Conservation (phyloP, 1,140 invertebrate species). For the Panulirus ornatus region DNA sequence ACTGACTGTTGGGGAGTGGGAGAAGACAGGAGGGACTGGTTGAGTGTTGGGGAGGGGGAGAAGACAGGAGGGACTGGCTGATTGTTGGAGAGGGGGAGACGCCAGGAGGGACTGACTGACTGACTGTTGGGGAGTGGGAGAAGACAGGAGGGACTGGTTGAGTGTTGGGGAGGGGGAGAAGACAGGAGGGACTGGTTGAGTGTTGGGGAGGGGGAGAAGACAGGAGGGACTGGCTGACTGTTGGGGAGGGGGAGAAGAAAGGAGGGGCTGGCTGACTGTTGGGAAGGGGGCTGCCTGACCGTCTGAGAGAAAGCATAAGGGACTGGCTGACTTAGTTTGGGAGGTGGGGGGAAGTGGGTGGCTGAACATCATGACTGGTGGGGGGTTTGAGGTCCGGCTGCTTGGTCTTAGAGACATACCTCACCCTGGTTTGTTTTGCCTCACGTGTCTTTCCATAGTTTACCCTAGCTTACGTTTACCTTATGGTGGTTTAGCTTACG, state of each 20-base stretch:
- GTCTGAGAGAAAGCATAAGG: background rate
- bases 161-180: background rate
- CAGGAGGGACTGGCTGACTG: background rate
- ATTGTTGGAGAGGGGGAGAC: background rate
- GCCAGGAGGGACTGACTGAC: background rate
- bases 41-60: background rate
- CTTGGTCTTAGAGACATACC: too few species aligned
- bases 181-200: background rate
- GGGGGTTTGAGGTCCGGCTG: too few species aligned
- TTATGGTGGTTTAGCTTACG: too few species aligned
- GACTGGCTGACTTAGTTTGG: background rate
- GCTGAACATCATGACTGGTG: too few species aligned
- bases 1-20: background rate
- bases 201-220: background rate
- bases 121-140: background rate
- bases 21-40: background rate
- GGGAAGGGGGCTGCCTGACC: too few species aligned
- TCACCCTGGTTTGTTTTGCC: too few species aligned
- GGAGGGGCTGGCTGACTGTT: too few species aligned
- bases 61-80: background rate
- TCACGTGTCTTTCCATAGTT: too few species aligned
- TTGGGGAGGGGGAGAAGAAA: background rate
- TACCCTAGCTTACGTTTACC: too few species aligned
- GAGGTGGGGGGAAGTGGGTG: background rate
- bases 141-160: background rate